Evolutionary conservation across 2,888 invertebrate genomes (phyloP).

Genomic region (Byasa hedistus): DNA sequence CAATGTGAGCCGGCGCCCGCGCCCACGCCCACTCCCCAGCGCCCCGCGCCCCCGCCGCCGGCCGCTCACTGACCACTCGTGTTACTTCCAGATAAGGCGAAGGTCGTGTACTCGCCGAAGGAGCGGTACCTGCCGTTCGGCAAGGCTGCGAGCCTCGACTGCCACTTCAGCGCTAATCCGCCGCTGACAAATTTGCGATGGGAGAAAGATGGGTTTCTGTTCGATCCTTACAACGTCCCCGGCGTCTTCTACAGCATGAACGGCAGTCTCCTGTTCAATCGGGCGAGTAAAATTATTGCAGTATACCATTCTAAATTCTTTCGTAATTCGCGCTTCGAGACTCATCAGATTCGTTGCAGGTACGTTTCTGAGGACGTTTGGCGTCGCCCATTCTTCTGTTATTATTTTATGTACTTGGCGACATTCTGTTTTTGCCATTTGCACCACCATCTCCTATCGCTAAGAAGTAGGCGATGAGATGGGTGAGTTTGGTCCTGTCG

Average conservation of each 20-base stretch:
- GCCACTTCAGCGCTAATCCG: slow-evolving; percentile 95
- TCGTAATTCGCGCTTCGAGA: too few species aligned
- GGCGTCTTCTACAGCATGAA: slow-evolving; percentile 92
- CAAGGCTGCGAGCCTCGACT: slow-evolving; percentile 90
- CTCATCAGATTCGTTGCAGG: too few species aligned
- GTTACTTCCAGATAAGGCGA: slow-evolving; percentile 88
- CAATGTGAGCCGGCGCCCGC: slow-evolving; percentile 85
- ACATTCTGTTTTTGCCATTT: too few species aligned
- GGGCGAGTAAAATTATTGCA: slow-evolving; percentile 52
- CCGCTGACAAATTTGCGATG: slow-evolving; percentile 93
- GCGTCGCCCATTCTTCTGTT: too few species aligned
- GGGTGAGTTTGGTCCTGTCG: neutral
- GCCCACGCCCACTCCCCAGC: neutral
- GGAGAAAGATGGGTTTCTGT: slow-evolving; percentile 95
- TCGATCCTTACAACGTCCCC: slow-evolving; percentile 93
- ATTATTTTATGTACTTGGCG: too few species aligned
- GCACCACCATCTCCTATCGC: too few species aligned
- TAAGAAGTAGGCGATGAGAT: neutral
- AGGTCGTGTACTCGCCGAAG: slow-evolving; percentile 92
- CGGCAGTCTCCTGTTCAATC: slow-evolving; percentile 90
- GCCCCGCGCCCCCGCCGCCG: neutral
- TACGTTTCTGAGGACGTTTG: too few species aligned
- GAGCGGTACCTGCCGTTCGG: slow-evolving; percentile 92
- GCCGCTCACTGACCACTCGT: too few species aligned
- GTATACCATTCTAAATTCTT: too few species aligned